These are phyloP conservation scores for Pterocles gutturalis DNA, from an alignment of 2,113 vertebrate genomes.

Conservation along the genomic window DNA sequence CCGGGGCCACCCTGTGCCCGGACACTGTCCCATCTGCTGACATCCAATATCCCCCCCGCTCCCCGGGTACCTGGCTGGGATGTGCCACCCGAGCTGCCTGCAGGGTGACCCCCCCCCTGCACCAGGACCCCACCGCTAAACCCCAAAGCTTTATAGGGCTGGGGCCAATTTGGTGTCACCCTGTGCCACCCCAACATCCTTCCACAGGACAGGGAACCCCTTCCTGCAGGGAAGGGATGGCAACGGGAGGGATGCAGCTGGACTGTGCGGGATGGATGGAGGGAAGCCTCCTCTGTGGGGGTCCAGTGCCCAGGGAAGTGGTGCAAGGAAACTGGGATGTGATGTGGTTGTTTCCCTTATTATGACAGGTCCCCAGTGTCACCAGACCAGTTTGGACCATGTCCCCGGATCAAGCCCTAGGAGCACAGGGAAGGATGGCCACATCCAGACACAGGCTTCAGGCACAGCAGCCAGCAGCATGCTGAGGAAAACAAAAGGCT, in stretches of 20 bases:
- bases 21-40: neutral
- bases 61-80: neutral
- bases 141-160: neutral
- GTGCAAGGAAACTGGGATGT: rapidly evolving
- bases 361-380: neutral
- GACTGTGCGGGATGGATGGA: neutral
- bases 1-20: neutral
- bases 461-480: neutral
- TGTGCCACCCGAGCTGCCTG: rapidly evolving
- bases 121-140: rapidly evolving
- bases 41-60: neutral
- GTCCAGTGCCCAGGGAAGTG: neutral
- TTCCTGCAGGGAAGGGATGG: neutral
- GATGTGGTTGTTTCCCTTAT: neutral
- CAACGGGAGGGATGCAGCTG: rapidly evolving
- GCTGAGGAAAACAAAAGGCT: slow-evolving; percentile 43
- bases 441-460: neutral
- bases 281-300: rapidly evolving
- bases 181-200: rapidly evolving
- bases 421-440: neutral
- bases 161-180: neutral
- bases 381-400: rapidly evolving
- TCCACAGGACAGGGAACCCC: rapidly evolving
- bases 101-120: neutral
- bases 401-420: rapidly evolving